phyloP scores from a whole-genome alignment of 2,113 vertebrate genomes.

The Colaptes auratus region DNA sequence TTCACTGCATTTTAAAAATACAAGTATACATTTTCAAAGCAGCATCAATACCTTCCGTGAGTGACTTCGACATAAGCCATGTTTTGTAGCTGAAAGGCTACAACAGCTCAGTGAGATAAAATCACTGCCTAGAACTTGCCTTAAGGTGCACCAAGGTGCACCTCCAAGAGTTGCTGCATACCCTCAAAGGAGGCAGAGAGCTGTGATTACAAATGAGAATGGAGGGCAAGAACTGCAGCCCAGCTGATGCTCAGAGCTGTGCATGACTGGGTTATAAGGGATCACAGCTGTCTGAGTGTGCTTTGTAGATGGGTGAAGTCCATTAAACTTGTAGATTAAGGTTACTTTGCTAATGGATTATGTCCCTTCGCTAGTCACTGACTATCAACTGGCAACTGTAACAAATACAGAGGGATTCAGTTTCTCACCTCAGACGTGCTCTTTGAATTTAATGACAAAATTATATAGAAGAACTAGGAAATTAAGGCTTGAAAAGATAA shows the following conservation, averaged over 20 bases:
- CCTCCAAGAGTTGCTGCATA: background rate
- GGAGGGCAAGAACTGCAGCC: background rate
- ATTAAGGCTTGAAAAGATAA: background rate
- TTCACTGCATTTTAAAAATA: slow-evolving; percentile 31
- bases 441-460: background rate
- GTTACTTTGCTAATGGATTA: background rate
- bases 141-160: background rate
- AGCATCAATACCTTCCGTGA: background rate
- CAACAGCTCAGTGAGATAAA: background rate
- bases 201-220: background rate
- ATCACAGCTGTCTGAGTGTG: background rate
- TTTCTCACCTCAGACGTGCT: background rate
- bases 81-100: background rate
- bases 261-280: background rate
- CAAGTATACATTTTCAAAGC: background rate
- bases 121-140: background rate
- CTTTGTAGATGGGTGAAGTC: background rate
- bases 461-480: background rate
- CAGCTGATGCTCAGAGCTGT: background rate
- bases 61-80: background rate
- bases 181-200: background rate
- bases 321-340: background rate
- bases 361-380: background rate
- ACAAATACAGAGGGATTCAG: background rate
- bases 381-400: background rate